Evolutionary conservation across 2,888 invertebrate genomes (phyloP), one percentile per base, ranked within the genome.

Genomic region (Blera fallax): DNA sequence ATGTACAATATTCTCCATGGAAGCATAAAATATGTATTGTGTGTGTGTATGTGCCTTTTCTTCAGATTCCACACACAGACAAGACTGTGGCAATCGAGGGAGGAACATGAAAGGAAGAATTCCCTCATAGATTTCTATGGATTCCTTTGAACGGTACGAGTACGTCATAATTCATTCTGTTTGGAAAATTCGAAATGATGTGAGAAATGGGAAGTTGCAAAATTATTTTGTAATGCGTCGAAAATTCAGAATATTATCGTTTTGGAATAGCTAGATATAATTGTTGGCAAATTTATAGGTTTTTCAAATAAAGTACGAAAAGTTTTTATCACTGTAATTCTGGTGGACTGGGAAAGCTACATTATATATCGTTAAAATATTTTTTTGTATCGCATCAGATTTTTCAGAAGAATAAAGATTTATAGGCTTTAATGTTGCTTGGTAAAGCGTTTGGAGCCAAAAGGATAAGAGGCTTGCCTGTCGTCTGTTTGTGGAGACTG

Each of bases 11-110:
- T 79, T 73, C 79, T 83, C 73, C 24, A 73, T 24, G 79, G 83
- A 62, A 83, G 83, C 79, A 83, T 73, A 79, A 78, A 73, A 79
- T 62, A 79, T 79, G n/a, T n/a, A n/a, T n/a, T n/a, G n/a, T n/a
- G n/a, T n/a, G n/a, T n/a, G n/a, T n/a, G n/a, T n/a, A n/a, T 83
- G 58, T 16, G 43, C 60, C 18, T 65, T 70, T 54, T 62, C 67
- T 54, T 78, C 14, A 24, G 21, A 32, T 64, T 45, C 8, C 8
- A 37, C 21, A 37, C 21, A 7, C 43, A 70, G 43, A 24, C 60
- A 45, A 37, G 60, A 34, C 18, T 50, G 14, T 45, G 60, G 29
- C 77, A 64, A 43, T 48, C 11, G 16, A 48, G 10, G 27, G 56
- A 56, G 45, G 54, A 76, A 56, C 69, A 54, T 32, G 45, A 56